Evolutionary conservation across 2,113 vertebrate genomes (phyloP), one percentile per base, ranked within the genome.

Genomic region (Pheucticus melanocephalus): DNA sequence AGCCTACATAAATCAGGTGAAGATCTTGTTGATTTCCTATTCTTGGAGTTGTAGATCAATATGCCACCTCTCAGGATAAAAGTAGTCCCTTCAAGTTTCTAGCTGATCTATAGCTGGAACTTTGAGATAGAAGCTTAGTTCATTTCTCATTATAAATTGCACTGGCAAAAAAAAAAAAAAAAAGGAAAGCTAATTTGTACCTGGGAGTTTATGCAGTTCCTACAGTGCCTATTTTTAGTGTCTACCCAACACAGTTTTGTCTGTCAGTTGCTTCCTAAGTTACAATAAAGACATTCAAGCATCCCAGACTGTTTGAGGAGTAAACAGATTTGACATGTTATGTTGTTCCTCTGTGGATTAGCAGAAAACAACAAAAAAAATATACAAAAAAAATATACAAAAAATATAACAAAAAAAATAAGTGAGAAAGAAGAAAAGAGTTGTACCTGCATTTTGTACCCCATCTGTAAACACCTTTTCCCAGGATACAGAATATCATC

Each of bases 41-140:
- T 88, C 78, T 76, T 70, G 44, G 35, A 77, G 69, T 18, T 60
- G 51, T 75, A 94, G 76, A 94, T 92, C 85, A 90, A 85, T 53
- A 59, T 88, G 87, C 33, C 50, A 57, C 59, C 64, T 86, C 76
- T 65, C 64, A 81, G 44, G 33, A 90, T 81, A 73, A 15, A 68
- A 90, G 65, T 3, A 92, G 85, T 90, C 80, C 66, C 93, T 96
- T 96, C 94, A 94, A 88, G 75, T 53, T 86, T 71, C 57, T 68
- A 50, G 14, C 54, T 94, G 70, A 96, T 90, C 91, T 95, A 59
- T 40, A 73, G 68, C 59, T 81, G 65, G n/a, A 71, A 92, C 69
- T 95, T 95, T 47, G 83, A 90, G 71, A 73, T 76, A 86, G 64
- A 65, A 65, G 47, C 61, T 66, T 33, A 73, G 59, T 44, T 96